A percentile compares a stretch with the other conserved stretches of the same genome.
Evolutionary conservation across 2,113 vertebrate species (phyloP).

Genomic region (Butorides virescens): DNA sequence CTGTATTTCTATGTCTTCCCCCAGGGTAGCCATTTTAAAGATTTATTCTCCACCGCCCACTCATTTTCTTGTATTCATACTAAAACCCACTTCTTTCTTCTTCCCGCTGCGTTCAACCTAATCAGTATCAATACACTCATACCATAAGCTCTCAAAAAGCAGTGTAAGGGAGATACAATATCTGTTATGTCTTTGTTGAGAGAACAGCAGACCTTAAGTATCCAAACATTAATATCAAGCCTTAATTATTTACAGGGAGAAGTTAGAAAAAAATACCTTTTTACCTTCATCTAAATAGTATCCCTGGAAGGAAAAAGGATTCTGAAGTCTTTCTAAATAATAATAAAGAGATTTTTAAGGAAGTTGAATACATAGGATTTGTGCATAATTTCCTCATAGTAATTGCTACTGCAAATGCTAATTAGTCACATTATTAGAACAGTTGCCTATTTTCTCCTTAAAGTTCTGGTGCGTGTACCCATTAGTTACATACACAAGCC

Average conservation of each 20-base stretch:
- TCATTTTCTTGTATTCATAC: neutral
- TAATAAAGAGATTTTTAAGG: neutral
- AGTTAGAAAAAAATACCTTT: neutral
- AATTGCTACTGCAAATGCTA: neutral
- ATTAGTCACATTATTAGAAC: neutral
- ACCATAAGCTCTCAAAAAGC: neutral
- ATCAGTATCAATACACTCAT: neutral
- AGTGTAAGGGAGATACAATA: neutral
- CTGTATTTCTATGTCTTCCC: constrained; percentile 20
- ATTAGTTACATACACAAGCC: neutral
- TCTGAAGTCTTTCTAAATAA: neutral
- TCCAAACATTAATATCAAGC: neutral
- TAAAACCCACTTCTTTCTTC: neutral
- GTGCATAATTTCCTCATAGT: neutral
- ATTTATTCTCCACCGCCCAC: neutral
- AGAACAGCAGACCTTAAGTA: neutral
- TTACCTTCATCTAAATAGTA: neutral
- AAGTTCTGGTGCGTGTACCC: neutral
- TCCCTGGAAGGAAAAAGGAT: neutral
- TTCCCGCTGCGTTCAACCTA: neutral
- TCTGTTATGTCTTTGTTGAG: neutral
- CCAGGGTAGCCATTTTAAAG: constrained; percentile 27
- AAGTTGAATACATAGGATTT: neutral
- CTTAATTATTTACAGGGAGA: neutral
- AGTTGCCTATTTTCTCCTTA: neutral